A percentile compares a stretch with the other conserved stretches of the same genome.
These are phyloP conservation scores for Neuroterus valhalla DNA, from an alignment of 1,140 invertebrate species.

Conservation along the genomic window DNA sequence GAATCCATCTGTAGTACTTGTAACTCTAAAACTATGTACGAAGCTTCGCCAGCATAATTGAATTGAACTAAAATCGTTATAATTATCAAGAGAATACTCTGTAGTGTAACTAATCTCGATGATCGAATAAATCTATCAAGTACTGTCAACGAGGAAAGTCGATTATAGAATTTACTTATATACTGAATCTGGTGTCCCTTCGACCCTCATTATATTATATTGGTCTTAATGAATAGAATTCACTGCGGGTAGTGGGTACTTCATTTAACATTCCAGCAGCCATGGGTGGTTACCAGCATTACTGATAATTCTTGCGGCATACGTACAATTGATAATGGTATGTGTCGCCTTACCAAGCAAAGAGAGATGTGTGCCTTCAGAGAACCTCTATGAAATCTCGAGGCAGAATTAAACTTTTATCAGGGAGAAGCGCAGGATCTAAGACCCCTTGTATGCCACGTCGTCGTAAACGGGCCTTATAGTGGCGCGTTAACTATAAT, in stretches of 20 bases:
- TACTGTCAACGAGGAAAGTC: not conserved
- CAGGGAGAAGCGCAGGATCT: slow-evolving; percentile 3
- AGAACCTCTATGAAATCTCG: not conserved
- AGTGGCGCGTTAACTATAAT: slow-evolving; percentile 28
- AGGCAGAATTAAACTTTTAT: slow-evolving; percentile 21
- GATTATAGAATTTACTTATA: slow-evolving; percentile 2
- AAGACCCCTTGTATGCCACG: not conserved
- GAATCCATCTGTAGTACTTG: no score
- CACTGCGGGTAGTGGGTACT: slow-evolving; percentile 9
- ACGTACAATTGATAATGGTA: slow-evolving; percentile 30
- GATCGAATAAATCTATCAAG: no score
- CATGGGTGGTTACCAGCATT: slow-evolving; percentile 26
- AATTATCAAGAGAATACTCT: no score
- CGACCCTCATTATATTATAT: slow-evolving; percentile 26
- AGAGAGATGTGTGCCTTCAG: slow-evolving; percentile 2
- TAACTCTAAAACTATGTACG: no score
- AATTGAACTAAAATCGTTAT: no score
- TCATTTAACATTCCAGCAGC: slow-evolving; percentile 23
- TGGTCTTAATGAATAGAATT: slow-evolving; percentile 26
- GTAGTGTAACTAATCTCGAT: no score
- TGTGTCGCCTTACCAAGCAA: not conserved
- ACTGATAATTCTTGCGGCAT: slow-evolving; percentile 11
- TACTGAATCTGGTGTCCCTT: not conserved
- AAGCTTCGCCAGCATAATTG: no score
- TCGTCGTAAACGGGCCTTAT: slow-evolving; percentile 6